phyloP scores from a whole-genome alignment of 2,797 vertebrate species.

The Sylvilagus floridanus region DNA sequence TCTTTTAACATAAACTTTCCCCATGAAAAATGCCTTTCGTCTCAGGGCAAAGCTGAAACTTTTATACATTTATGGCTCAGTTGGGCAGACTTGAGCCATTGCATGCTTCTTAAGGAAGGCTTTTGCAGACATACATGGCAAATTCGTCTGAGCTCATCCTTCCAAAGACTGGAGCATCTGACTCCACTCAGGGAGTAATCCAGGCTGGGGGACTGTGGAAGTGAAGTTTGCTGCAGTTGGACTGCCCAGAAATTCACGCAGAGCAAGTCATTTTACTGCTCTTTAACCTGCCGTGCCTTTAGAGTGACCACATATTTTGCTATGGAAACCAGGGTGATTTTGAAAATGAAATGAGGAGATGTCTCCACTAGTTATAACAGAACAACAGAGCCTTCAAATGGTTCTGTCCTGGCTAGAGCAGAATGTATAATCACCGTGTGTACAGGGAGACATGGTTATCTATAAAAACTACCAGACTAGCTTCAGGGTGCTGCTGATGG shows the following conservation, averaged over 20 bases:
- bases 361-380: background rate
- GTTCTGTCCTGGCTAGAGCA: background rate
- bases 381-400: background rate
- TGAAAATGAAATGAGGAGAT: background rate
- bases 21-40: background rate
- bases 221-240: background rate
- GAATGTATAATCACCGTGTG: too few species aligned
- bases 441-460: background rate
- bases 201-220: rapidly evolving
- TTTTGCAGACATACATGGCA: background rate
- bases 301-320: background rate
- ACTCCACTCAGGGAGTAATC: background rate
- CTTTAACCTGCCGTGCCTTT: background rate
- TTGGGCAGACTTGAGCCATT: background rate
- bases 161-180: background rate
- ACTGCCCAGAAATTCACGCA: background rate
- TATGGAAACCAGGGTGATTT: background rate
- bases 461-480: background rate
- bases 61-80: background rate
- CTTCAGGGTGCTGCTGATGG: background rate
- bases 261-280: background rate
- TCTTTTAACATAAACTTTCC: slow-evolving; percentile 59
- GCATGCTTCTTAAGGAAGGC: background rate
- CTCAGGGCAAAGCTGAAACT: background rate
- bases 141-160: background rate